phyloP scores from a whole-genome alignment of 1,140 invertebrate genomes.

The Lysiphlebus fabarum region DNA sequence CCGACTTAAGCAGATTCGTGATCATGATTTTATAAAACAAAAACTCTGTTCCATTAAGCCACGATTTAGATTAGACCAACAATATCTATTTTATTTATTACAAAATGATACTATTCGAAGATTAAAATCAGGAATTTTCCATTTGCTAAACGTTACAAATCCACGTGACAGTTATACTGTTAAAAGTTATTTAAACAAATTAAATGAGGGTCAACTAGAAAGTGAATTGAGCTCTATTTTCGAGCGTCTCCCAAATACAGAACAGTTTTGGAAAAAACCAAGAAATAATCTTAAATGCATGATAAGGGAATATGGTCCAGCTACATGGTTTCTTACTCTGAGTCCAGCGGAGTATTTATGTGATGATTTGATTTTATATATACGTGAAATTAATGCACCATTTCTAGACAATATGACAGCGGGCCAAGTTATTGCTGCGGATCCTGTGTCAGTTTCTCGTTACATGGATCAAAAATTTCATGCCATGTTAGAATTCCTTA shows the following conservation, averaged over 20 bases:
- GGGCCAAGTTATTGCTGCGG: slow-evolving; percentile 11
- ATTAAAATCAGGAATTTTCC: slow-evolving; percentile 31
- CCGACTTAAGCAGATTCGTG: slow-evolving; percentile 24
- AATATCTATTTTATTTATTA: slow-evolving; percentile 38
- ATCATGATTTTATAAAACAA: slow-evolving; percentile 35
- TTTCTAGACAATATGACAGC: slow-evolving; percentile 19
- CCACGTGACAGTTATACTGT: slow-evolving; percentile 16
- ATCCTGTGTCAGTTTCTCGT: slow-evolving; percentile 31
- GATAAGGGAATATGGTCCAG: slow-evolving; percentile 38
- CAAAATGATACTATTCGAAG: slow-evolving; percentile 35
- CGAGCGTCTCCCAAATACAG: slow-evolving; percentile 8
- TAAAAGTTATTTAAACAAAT: slow-evolving; percentile 8
- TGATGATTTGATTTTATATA: slow-evolving; percentile 37
- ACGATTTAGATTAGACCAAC: slow-evolving; percentile 35
- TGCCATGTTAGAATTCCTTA: slow-evolving; percentile 33
- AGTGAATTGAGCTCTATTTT: slow-evolving; percentile 2
- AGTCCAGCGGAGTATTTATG: slow-evolving; percentile 43
- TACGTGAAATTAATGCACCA: slow-evolving; percentile 32
- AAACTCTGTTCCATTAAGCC: slow-evolving; percentile 33
- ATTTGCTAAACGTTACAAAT: slow-evolving; percentile 27
- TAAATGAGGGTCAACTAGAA: slow-evolving; percentile 5
- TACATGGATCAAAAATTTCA: slow-evolving; percentile 36
- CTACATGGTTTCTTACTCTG: slow-evolving; percentile 45
- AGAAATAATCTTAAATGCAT: slow-evolving; percentile 25
- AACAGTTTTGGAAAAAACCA: slow-evolving; percentile 15